These are phyloP conservation scores for Sternotherus odoratus DNA, from an alignment of 2,797 vertebrate genomes.

Conservation along the genomic window DNA sequence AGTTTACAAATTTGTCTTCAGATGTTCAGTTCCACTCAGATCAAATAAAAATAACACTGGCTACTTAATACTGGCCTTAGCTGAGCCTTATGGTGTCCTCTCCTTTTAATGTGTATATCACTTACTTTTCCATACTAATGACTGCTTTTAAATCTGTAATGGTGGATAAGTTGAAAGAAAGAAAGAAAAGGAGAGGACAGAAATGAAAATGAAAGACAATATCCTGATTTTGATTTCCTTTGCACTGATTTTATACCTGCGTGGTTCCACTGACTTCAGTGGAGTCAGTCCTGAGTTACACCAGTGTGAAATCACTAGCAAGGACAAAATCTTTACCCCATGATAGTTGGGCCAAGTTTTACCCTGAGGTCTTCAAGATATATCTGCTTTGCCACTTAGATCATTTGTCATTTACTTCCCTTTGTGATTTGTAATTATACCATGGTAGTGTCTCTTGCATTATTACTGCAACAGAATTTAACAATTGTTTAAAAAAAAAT, in stretches of 20 bases:
- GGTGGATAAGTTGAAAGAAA: too few relatives aligned
- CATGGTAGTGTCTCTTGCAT: neutral
- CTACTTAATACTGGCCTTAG: neutral
- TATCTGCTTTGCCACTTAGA: neutral
- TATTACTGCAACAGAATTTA: neutral
- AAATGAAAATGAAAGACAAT: too few relatives aligned
- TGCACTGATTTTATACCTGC: neutral
- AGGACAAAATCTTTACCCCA: neutral
- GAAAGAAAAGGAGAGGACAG: too few relatives aligned
- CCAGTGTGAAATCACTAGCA: neutral
- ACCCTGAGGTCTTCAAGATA: neutral
- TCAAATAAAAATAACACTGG: neutral
- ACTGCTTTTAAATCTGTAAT: too few relatives aligned
- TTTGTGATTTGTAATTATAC: neutral
- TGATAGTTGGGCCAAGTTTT: neutral
- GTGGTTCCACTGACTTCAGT: neutral
- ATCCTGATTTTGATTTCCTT: neutral
- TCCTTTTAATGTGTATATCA: neutral
- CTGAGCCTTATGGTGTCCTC: neutral
- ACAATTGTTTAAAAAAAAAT: neutral
- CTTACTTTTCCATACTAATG: neutral
- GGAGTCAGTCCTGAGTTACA: neutral
- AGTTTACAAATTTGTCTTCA: neutral
- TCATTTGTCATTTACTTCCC: neutral
- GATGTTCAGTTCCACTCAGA: neutral